Evolutionary conservation across 2,797 vertebrate genomes (phyloP).

Genomic region (Macroramphosus scolopax): DNA sequence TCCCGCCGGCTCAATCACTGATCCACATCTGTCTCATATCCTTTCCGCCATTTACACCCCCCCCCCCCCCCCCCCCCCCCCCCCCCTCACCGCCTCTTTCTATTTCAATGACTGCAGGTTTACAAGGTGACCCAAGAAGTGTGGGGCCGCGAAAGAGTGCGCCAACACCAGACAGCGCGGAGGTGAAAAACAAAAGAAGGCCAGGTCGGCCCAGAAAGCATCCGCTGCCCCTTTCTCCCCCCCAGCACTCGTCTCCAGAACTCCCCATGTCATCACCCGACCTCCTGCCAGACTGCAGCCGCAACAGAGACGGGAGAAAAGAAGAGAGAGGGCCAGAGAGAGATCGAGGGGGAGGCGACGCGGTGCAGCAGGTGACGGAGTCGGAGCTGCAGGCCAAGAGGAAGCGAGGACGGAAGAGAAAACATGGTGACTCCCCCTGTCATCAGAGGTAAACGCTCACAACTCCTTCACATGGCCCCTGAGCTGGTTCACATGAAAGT

Average conservation of each 20-base stretch:
- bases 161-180: constrained; percentile 77
- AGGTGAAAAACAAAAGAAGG: constrained; percentile 86
- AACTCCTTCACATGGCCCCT: constrained; percentile 22
- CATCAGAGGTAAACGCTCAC: constrained; percentile 70
- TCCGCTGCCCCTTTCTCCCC: constrained; percentile 67
- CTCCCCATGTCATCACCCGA: constrained; percentile 42
- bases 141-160: constrained; percentile 56
- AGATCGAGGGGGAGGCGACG: constrained; percentile 35
- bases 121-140: constrained; percentile 71
- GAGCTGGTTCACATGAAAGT: constrained; percentile 65
- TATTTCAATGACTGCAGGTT: constrained; percentile 58
- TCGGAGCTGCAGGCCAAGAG: constrained; percentile 83
- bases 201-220: constrained; percentile 90
- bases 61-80: neutral
- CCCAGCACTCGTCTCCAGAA: constrained; percentile 58
- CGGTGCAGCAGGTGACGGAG: constrained; percentile 81
- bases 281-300: constrained; percentile 47
- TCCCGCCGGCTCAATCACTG: constrained; percentile 67
- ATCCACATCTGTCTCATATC: constrained; percentile 76
- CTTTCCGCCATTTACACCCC: constrained; percentile 48
- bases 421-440: constrained; percentile 72
- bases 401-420: constrained; percentile 83
- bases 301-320: constrained; percentile 48
- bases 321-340: constrained; percentile 46
- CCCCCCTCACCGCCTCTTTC: constrained; percentile 12